These are phyloP conservation scores for Apeltes quadracus DNA, from an alignment of 2,113 vertebrate genomes.

Conservation along the genomic window DNA sequence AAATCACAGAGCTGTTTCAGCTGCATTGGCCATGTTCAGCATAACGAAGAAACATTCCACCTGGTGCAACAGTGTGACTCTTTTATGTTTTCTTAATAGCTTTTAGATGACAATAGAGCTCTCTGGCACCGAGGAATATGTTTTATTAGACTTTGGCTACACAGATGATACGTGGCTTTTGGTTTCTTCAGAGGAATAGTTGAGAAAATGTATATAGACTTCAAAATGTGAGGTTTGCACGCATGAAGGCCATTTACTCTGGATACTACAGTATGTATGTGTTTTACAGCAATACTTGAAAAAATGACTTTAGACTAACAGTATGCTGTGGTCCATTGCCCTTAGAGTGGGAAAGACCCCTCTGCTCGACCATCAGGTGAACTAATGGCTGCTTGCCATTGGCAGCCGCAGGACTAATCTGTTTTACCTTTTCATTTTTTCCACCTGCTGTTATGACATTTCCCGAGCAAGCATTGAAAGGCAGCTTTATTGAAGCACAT, in stretches of 20 bases:
- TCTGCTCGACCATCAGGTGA: slow-evolving; percentile 58
- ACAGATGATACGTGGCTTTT: slow-evolving; percentile 11
- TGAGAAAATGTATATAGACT: not conserved
- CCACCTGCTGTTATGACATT: slow-evolving; percentile 66
- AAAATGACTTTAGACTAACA: slow-evolving; percentile 35
- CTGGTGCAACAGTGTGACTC: slow-evolving; percentile 13
- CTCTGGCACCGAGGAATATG: slow-evolving; percentile 14
- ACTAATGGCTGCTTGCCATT: slow-evolving; percentile 55
- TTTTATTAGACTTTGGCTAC: not conserved
- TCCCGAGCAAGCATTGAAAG: slow-evolving; percentile 68
- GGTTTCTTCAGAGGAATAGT: not conserved
- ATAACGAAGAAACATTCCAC: slow-evolving; percentile 42
- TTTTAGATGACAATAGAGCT: slow-evolving; percentile 24
- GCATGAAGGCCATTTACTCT: not conserved
- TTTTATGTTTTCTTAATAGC: slow-evolving; percentile 41
- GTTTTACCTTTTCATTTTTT: slow-evolving; percentile 51
- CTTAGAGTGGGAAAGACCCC: slow-evolving; percentile 41
- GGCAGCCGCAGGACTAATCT: slow-evolving; percentile 67
- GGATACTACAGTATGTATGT: slow-evolving; percentile 14
- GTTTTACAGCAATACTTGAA: slow-evolving; percentile 25
- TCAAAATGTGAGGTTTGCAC: not conserved
- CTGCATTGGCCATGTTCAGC: slow-evolving; percentile 3
- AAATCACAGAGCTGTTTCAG: slow-evolving; percentile 31
- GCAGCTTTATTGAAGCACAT: slow-evolving; percentile 76
- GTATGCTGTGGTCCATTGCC: slow-evolving; percentile 30